Evolutionary conservation across 1,140 invertebrate species (phyloP).

Genomic region (Bombus soroeensis): DNA sequence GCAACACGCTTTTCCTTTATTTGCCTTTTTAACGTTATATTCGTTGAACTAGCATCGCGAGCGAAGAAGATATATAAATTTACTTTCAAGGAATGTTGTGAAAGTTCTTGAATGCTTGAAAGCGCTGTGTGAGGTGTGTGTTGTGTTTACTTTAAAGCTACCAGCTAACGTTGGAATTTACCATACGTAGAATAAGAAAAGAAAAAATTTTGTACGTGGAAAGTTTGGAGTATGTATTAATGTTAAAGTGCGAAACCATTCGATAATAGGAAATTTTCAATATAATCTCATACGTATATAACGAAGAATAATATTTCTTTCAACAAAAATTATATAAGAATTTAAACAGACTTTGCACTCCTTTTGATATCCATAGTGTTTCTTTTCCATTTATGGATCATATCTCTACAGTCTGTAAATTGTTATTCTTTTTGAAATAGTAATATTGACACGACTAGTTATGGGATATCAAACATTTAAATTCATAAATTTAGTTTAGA

Average conservation of each 20-base stretch:
- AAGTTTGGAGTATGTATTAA: not conserved
- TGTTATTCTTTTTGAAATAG: not conserved
- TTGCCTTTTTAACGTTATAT: not conserved
- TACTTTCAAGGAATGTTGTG: not conserved
- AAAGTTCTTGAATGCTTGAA: not conserved
- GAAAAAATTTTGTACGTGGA: not conserved
- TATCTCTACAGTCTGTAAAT: no score
- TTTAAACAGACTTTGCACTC: no score
- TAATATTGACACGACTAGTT: not conserved
- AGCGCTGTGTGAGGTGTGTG: not conserved
- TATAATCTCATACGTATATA: not conserved
- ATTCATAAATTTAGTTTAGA: not conserved
- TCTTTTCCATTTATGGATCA: no score
- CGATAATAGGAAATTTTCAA: no score
- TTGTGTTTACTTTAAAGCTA: not conserved
- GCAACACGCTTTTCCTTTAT: no score
- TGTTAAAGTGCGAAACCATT: no score
- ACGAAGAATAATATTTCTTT: not conserved
- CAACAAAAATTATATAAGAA: not conserved
- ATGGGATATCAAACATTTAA: not conserved
- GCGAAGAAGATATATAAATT: not conserved
- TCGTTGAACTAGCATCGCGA: not conserved
- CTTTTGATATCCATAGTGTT: no score
- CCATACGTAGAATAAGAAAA: not conserved
- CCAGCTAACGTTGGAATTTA: not conserved